A percentile compares a stretch with the other conserved stretches of the same genome.
phyloP scores from a whole-genome alignment of 2,113 vertebrate genomes.

The Willisornis vidua region DNA sequence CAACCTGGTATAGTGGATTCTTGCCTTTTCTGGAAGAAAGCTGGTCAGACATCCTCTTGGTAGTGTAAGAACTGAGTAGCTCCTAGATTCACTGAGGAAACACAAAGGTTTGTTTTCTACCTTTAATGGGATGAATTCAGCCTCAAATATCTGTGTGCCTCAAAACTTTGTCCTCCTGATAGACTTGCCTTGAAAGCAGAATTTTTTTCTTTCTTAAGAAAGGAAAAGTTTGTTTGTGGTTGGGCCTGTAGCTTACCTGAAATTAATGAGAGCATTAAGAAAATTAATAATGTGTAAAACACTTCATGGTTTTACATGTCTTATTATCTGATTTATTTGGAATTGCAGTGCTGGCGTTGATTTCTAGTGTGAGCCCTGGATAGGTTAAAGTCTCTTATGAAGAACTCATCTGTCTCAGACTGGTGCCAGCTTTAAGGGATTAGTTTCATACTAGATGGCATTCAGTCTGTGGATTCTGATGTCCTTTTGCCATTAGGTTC shows the following conservation, averaged over 20 bases:
- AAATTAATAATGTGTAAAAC: background rate
- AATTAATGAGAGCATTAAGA: background rate
- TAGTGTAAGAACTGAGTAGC: background rate
- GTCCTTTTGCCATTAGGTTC: background rate
- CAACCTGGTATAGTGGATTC: background rate
- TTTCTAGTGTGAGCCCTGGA: background rate
- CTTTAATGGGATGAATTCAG: background rate
- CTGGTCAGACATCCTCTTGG: background rate
- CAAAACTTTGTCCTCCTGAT: background rate
- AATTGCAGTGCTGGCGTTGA: background rate
- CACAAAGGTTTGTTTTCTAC: background rate
- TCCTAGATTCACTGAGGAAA: background rate
- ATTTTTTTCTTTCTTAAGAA: background rate
- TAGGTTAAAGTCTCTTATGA: background rate
- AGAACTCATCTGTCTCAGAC: background rate
- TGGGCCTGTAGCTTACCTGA: background rate
- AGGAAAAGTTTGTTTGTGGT: background rate
- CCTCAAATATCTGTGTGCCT: background rate
- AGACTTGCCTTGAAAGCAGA: background rate
- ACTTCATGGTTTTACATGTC: background rate
- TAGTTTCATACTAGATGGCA: background rate
- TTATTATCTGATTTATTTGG: background rate
- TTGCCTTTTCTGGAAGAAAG: background rate
- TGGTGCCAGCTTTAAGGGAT: background rate
- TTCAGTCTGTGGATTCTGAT: background rate